Evolutionary conservation across 2,797 vertebrate species (phyloP).

Genomic region (Moxostoma hubbsi): DNA sequence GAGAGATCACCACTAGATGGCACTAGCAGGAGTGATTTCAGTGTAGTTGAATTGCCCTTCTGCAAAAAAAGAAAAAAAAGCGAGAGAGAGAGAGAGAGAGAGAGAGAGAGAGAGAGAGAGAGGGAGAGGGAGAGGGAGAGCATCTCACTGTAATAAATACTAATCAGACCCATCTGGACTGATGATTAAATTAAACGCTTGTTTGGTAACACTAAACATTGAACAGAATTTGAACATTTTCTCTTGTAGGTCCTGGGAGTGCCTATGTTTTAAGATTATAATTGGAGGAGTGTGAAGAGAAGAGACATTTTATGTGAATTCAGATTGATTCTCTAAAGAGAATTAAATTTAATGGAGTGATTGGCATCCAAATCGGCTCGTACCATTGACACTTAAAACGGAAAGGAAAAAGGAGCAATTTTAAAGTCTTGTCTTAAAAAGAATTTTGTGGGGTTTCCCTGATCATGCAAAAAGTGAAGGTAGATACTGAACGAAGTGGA

Average conservation of each 20-base stretch:
- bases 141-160: constrained; percentile 48
- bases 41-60: constrained; percentile 51
- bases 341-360: constrained; percentile 88
- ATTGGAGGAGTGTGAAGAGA: constrained; percentile 84
- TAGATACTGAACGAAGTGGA: too few species aligned
- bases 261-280: constrained; percentile 96
- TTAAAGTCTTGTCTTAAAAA: too few species aligned
- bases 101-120: constrained; percentile 42
- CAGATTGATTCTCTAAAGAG: constrained; percentile 92
- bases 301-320: constrained; percentile 96
- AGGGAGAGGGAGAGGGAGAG: too few species aligned
- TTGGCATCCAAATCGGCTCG: constrained; percentile 63
- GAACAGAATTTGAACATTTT: constrained; percentile 57
- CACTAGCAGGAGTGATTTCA: constrained; percentile 61
- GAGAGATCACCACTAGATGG: constrained; percentile 63
- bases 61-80: constrained; percentile 14
- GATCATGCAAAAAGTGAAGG: neutral
- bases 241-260: constrained; percentile 92
- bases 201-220: constrained; percentile 48
- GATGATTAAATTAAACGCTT: constrained; percentile 46
- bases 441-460: neutral
- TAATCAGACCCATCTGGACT: constrained; percentile 46
- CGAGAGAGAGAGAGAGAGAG: constrained; percentile 39
- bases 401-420: constrained; percentile 18
- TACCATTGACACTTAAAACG: constrained; percentile 46